Evolutionary conservation across 1,140 invertebrate species (phyloP), one percentile per base, ranked within the genome.

Genomic region (Drosophila truncata): DNA sequence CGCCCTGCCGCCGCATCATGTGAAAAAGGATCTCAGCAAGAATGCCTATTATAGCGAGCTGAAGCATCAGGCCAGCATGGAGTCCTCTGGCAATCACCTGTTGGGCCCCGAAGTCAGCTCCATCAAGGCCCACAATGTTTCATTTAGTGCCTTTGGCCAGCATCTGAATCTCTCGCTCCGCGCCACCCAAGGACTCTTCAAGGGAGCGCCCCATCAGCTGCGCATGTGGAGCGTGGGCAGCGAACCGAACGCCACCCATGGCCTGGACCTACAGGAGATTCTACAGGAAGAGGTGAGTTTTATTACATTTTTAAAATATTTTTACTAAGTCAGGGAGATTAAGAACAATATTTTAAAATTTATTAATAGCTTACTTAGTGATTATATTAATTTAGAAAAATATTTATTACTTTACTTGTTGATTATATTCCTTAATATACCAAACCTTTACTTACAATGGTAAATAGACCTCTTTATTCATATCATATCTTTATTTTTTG

Each of bases 61-160:
- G 46, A 92, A 82, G 65, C 70, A 80, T 10, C 61, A 88, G 35
- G 71, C 80, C 37, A 50, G 25, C 47, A 57, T 77, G 35, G 41
- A 49, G 41, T 20, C 41, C 1, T 69, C 47, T 0, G 75, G 46
- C 37, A 80, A 90, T 52, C 70, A 85, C 16, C 39, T 90, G 37
- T 35, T 60, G 11, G 66, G 54, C 20, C 90, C 88, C n/a, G 93
- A 92, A 46, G 63, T 92, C 27, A 80, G 80, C 44, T 86, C 80
- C 92, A 93, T 94, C 76, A 93, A 93, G 49, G 93, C 94, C 31
- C 95, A 96, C 76, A 95, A 95, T 91, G 94, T 97, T 27, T 95
- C 96, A 65, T 94, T 97, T 71, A 95, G 95, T 91, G 96, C 96
- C 47, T 97, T 97, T 86, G 96, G 96, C 18, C 95, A 94, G 88